Evolutionary conservation across 1,140 invertebrate genomes (phyloP).

Genomic region (Zaprionus gabonicus): DNA sequence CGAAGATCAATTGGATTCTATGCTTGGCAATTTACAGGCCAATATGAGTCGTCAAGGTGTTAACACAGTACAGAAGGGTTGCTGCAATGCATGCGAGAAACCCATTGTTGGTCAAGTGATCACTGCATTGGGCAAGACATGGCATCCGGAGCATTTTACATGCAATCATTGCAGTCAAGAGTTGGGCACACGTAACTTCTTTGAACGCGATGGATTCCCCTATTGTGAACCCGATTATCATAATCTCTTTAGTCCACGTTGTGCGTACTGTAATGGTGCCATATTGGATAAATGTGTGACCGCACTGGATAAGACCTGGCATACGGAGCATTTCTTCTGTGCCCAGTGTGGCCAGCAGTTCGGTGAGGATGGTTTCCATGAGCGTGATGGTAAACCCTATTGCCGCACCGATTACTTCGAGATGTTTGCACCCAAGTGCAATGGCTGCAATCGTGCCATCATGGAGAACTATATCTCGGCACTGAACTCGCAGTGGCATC

Average conservation of each 20-base stretch:
- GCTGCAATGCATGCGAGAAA: conserved; percentile 98
- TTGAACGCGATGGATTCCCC: conserved; percentile 97
- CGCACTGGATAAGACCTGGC: conserved; percentile 99
- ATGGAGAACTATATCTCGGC: conserved; percentile 99
- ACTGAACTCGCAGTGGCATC: conserved; percentile 99
- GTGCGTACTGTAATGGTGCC: conserved; percentile 98
- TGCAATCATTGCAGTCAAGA: conserved; percentile 98
- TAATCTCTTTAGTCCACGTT: conserved; percentile 98
- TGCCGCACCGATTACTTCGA: conserved; percentile 98
- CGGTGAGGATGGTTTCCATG: conserved; percentile 98
- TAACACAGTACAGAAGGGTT: conserved; percentile 98
- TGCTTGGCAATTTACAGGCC: conserved; percentile 91
- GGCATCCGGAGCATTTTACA: conserved; percentile 99
- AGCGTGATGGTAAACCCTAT: conserved; percentile 96
- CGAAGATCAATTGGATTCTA: conserved; percentile 93
- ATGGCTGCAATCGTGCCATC: conserved; percentile 97
- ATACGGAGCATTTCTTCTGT: conserved; percentile 99
- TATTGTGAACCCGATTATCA: conserved; percentile 99
- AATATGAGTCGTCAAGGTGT: conserved; percentile 99
- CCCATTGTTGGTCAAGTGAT: conserved; percentile 98
- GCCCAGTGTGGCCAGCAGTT: conserved; percentile 98
- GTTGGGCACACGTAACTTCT: conserved; percentile 98
- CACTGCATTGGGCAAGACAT: conserved; percentile 98
- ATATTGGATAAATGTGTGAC: conserved; percentile 99
- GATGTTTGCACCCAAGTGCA: conserved; percentile 99